These are phyloP conservation scores for Progne subis DNA, from an alignment of 2,113 vertebrate species.

Conservation along the genomic window DNA sequence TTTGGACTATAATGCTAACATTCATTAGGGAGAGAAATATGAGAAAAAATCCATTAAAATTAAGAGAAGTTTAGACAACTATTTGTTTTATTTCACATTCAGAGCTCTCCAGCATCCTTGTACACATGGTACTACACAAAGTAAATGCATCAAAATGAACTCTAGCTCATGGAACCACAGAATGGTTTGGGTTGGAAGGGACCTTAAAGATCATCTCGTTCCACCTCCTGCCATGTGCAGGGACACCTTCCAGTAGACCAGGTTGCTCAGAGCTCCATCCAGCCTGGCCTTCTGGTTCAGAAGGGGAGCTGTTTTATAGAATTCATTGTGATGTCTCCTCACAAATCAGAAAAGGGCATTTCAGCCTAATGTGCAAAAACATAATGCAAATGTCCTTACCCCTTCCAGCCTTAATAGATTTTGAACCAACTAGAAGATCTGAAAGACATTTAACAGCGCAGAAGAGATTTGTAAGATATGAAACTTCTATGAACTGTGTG, in stretches of 20 bases:
- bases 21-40: neutral
- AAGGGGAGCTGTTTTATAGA: neutral
- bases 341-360: neutral
- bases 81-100: neutral
- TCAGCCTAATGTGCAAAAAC: neutral
- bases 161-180: neutral
- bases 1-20: neutral
- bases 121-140: accelerated
- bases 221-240: neutral
- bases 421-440: neutral
- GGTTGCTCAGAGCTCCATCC: neutral
- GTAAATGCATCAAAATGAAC: neutral
- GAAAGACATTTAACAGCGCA: neutral
- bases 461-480: neutral
- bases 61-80: neutral
- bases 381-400: neutral
- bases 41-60: neutral
- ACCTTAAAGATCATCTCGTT: neutral
- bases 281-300: neutral
- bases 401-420: neutral
- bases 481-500: neutral
- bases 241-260: neutral
- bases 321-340: neutral
- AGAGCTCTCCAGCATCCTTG: neutral
- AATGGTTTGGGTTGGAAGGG: neutral